Conservation (phyloP, 2,113 vertebrate genomes). For the Microtus richardsoni region DNA sequence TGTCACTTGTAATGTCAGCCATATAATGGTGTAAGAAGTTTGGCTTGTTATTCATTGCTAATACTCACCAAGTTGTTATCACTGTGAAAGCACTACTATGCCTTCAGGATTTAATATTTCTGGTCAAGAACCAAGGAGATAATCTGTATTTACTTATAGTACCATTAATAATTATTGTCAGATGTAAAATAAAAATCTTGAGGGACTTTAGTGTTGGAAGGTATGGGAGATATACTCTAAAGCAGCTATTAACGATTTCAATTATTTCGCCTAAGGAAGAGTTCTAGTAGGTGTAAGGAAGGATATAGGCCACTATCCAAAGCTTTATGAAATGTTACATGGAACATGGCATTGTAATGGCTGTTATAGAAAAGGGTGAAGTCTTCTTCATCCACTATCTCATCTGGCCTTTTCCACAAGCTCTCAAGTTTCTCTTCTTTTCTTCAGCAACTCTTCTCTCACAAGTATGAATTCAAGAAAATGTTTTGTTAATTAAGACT, state of each 20-base stretch:
- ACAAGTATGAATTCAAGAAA: neutral
- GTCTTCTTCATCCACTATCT: fast-evolving
- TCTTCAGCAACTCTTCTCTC: neutral
- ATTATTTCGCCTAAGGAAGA: neutral
- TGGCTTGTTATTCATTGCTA: neutral
- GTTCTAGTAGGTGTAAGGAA: neutral
- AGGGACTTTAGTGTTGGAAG: neutral
- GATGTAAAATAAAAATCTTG: neutral
- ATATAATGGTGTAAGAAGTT: neutral
- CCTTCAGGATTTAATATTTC: neutral
- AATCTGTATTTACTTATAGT: neutral
- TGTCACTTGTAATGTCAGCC: slow-evolving; percentile 11
- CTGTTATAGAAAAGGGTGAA: fast-evolving
- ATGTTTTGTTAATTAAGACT: neutral
- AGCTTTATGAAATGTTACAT: neutral
- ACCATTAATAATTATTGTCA: neutral
- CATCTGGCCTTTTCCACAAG: neutral
- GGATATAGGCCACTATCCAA: neutral
- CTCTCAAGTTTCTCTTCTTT: neutral
- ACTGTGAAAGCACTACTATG: neutral
- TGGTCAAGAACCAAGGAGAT: neutral
- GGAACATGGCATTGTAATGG: fast-evolving
- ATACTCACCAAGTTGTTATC: neutral
- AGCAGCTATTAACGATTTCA: neutral
- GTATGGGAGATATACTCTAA: neutral